Percentiles rank a stretch among this genome's conserved stretches.
Conservation (phyloP, 2,797 vertebrate genomes). For the Bovichtus variegatus region DNA sequence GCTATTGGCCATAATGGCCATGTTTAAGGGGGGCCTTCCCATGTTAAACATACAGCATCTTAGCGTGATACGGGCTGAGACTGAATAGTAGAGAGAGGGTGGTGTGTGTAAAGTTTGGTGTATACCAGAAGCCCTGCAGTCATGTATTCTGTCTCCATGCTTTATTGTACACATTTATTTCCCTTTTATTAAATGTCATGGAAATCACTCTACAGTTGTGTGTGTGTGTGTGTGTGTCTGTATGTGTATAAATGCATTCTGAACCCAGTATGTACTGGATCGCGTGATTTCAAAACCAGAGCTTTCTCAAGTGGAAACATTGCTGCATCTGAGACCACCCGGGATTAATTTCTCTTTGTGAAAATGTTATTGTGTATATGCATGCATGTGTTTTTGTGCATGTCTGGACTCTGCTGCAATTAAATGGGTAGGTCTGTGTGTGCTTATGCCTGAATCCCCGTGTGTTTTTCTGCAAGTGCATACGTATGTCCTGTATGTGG, state of each 20-base stretch:
- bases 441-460: constrained; percentile 14
- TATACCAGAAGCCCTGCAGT: constrained; percentile 48
- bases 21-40: constrained; percentile 82
- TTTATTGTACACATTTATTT: constrained; percentile 41
- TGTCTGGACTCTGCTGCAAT: constrained; percentile 45
- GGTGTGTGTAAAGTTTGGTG: constrained; percentile 39
- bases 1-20: constrained; percentile 74
- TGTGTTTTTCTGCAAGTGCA: constrained; percentile 17
- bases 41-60: constrained; percentile 72
- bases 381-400: constrained; percentile 49
- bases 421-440: constrained; percentile 33
- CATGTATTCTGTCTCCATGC: constrained; percentile 38
- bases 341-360: constrained; percentile 70
- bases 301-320: constrained; percentile 72
- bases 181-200: constrained; percentile 41
- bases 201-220: constrained; percentile 23
- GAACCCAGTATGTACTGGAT: constrained; percentile 41
- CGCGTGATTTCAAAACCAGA: constrained; percentile 73
- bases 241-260: constrained; percentile 31
- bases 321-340: constrained; percentile 61
- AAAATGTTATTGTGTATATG: constrained; percentile 66
- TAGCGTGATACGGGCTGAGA: constrained; percentile 32
- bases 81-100: constrained; percentile 22
- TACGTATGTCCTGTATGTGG: too few relatives aligned
- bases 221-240: constrained; percentile 15